Evolutionary conservation across 1,140 invertebrate genomes (phyloP), one percentile per base, ranked within the genome.

Genomic region (Ooceraea biroi): DNA sequence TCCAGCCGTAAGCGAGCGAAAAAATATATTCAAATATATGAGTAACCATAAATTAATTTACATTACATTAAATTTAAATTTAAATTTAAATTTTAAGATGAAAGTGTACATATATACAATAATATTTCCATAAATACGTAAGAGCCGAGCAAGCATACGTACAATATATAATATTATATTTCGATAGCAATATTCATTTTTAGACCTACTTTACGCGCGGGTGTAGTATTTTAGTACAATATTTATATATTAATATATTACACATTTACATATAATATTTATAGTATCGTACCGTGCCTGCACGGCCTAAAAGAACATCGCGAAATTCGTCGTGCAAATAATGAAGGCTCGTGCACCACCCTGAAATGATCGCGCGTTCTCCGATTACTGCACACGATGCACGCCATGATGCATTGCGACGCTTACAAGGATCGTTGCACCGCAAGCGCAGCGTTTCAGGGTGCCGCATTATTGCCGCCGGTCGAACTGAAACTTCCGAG

Each of bases 401-500:
- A 80, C 65, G 76, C 65, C 50, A 71, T 71, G 50, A 71, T 80
- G 50, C 76, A 58, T 80, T 57, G 57, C 36, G 41, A n/a, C n/a
- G 36, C 76, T 80, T 80, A 80, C 50, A 57, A n/a, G 25, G 41
- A 80, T 71, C 48, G 50, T 69, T 71, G 66, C 63, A 5, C 50
- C 63, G 63, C 76, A 57, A 80, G 65, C 69, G 36, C 76, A 19
- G 27, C 36, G 76, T 78, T 78, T 57, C 63, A 30, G 65, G 57
- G 36, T 46, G 52, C 30, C 7, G 50, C 65, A 19, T 69, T 71
- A 80, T 44, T 69, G 65, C 52, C 30, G 52, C 65, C 25, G 52
- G 46, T 58, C 71, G 71, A 76, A 82, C 76, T 76, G 57, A 63
- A 82, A 76, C 69, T 82, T 82, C 71, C 60, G 55, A 71, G 80